Conservation (phyloP, 2,797 vertebrate genomes). For the Sebastes matsubarae region DNA sequence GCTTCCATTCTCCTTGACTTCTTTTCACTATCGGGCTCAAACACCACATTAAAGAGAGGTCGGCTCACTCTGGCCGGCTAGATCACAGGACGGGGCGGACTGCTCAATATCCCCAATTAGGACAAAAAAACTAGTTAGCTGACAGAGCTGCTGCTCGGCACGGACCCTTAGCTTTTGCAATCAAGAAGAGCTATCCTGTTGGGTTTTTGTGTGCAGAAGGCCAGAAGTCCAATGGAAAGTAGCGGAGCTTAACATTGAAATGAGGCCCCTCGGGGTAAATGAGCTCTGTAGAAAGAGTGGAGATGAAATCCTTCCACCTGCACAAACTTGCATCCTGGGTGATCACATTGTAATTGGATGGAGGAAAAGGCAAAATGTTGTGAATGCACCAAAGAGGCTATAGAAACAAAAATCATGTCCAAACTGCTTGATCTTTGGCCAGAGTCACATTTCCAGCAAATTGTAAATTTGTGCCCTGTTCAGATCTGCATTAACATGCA, state of each 20-base stretch:
- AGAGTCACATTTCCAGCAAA: not conserved
- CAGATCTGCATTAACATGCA: not conserved
- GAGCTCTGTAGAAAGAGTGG: not conserved
- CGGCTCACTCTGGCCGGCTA: not conserved
- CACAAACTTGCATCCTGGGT: not conserved
- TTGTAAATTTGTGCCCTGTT: not conserved
- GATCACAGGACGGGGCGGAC: conserved; percentile 27
- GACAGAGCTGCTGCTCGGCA: conserved; percentile 16
- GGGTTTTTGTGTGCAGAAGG: not conserved
- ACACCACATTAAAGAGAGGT: conserved; percentile 20
- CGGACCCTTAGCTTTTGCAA: conserved; percentile 10
- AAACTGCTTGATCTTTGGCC: not conserved
- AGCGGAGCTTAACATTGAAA: conserved; percentile 25
- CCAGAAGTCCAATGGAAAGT: conserved; percentile 9
- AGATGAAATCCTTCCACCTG: conserved; percentile 3
- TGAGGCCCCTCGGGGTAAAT: conserved; percentile 9
- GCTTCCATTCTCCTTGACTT: conserved; percentile 28
- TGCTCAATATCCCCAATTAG: conserved; percentile 41
- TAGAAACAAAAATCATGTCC: not conserved
- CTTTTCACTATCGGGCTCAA: conserved; percentile 18
- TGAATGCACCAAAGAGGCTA: not conserved
- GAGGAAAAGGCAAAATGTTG: not conserved
- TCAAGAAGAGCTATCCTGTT: conserved; percentile 17
- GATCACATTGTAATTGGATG: conserved; percentile 2
- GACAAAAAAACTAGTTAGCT: conserved; percentile 5